Percentiles rank a stretch among this genome's conserved stretches.
These are phyloP conservation scores for Xiphydria camelus DNA, from an alignment of 2,888 invertebrate species.

Conservation along the genomic window DNA sequence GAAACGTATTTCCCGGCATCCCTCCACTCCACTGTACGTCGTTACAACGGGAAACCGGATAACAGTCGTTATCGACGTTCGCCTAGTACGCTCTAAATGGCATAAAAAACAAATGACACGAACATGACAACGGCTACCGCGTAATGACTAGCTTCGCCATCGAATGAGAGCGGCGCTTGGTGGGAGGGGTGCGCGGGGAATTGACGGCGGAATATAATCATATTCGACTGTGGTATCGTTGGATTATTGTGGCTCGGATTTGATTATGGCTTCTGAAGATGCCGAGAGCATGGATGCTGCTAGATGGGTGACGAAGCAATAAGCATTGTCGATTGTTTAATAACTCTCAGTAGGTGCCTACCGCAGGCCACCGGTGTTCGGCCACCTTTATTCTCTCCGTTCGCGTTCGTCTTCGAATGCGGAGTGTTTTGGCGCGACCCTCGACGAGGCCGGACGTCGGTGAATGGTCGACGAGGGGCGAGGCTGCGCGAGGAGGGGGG, in stretches of 20 bases:
- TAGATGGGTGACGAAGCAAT: conserved; percentile 47
- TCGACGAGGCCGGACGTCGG: not conserved
- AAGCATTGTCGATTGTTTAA: conserved; percentile 50
- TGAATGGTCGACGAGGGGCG: not conserved
- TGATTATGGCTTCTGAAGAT: conserved; percentile 50
- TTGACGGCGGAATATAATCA: not conserved
- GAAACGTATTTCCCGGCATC: no score
- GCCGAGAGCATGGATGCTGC: conserved; percentile 33
- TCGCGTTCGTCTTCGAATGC: not conserved
- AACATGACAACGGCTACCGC: no score
- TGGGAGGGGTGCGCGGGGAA: no score
- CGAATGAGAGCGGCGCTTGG: no score
- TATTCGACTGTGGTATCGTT: conserved; percentile 13
- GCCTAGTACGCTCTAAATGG: no score
- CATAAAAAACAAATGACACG: no score
- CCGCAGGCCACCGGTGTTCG: conserved; percentile 44
- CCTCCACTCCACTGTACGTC: no score
- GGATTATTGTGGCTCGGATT: conserved; percentile 39
- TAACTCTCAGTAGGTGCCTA: conserved; percentile 49
- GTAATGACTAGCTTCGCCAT: no score
- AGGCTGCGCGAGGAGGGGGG: no score
- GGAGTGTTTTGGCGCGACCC: not conserved
- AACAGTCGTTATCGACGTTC: no score
- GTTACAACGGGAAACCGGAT: no score
- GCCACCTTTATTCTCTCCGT: conserved; percentile 23